Percentiles rank a stretch among this genome's conserved stretches.
phyloP scores from a whole-genome alignment of 1,140 invertebrate genomes.

The Vanessa atalanta region DNA sequence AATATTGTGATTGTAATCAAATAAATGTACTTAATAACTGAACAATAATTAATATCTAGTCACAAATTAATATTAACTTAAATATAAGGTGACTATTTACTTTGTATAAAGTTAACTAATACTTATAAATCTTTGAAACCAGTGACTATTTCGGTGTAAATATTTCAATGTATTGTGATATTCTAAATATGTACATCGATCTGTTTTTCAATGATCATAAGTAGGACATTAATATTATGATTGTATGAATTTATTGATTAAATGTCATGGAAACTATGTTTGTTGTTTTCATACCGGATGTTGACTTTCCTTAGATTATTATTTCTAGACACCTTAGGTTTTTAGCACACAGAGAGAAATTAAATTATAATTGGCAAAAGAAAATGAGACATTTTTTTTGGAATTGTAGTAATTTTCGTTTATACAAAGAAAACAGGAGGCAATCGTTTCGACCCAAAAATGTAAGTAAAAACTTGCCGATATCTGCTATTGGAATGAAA shows the following conservation, averaged over 20 bases:
- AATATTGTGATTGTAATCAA: conserved; percentile 16
- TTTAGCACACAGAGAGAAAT: too few species aligned
- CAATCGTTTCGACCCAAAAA: too few species aligned
- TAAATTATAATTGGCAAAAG: too few species aligned
- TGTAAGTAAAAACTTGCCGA: too few species aligned
- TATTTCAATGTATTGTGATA: conserved; percentile 17
- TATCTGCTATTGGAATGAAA: too few species aligned
- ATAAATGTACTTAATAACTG: conserved; percentile 21
- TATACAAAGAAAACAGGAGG: too few species aligned
- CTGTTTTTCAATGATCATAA: conserved; percentile 18
- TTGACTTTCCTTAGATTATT: neutral
- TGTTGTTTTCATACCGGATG: neutral
- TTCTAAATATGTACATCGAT: conserved; percentile 15
- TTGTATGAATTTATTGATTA: neutral
- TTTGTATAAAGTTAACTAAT: neutral
- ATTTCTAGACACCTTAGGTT: too few species aligned
- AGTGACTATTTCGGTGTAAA: neutral
- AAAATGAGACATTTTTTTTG: too few species aligned
- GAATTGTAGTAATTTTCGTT: too few species aligned
- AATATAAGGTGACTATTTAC: neutral
- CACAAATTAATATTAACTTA: conserved; percentile 28
- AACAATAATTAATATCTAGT: conserved; percentile 31
- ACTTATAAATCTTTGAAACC: neutral
- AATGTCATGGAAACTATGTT: conserved; percentile 4
- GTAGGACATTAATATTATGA: neutral